Evolutionary conservation across 2,113 vertebrate genomes (phyloP), one percentile per base, ranked within the genome.

Genomic region (Spea multiplicata): DNA sequence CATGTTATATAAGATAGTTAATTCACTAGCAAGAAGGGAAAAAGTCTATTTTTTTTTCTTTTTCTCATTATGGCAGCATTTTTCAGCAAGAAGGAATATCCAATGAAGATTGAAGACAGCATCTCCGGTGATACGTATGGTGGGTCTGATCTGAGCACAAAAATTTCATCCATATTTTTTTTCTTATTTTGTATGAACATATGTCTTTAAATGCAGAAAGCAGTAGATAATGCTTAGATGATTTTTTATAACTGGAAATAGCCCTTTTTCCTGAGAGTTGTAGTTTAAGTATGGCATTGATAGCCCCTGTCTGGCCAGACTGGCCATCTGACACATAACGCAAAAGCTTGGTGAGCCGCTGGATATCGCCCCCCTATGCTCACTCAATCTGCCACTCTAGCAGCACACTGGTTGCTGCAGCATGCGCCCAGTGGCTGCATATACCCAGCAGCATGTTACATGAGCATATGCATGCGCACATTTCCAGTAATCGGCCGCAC

Each of bases 1-100:
- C 77, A 70, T 74, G 75, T 82, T 86, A 81, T 68, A 77, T 85
- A 82, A 69, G 62, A 83, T 79, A 79, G 83, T 82, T 84, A 84
- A 84, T 83, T 84, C 65, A 77, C 69, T 67, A 77, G 62, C 65
- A 6, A 65, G 59, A 84, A 61, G 71, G 62, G 50, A 80, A 55
- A 80, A 62, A 49, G 59, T 84, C 74, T 84, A 69, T 68, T 73
- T 81, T 66, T 80, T 53, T 44, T 61, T 67, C 57, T 16, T 9
- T 83, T 83, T 71, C 66, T 72, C 77, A 79, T 73, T 79, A 73
- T 79, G 61, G 65, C 57, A 64, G 70, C 72, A 53, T 77, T 80
- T 74, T 75, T 79, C 65, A 66, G 71, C 61, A 81, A 81, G 66
- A 83, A 83, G 75, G 61, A 73, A 75, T 71, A 75, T 74, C 82